Conservation (phyloP, 2,888 invertebrate genomes). For the Himalopsyche anomala region DNA sequence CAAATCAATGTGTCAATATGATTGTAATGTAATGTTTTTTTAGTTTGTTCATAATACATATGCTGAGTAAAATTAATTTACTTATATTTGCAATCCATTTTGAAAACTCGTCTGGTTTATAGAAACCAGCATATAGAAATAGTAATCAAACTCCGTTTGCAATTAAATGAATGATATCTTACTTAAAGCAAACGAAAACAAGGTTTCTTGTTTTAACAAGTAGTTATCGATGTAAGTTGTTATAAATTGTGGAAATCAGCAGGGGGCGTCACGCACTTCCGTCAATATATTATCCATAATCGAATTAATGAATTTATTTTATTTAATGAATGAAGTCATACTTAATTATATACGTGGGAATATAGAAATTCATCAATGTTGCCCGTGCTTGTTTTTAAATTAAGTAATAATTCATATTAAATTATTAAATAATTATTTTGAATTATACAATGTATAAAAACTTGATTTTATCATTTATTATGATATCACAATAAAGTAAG, state of each 20-base stretch:
- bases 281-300: constrained; percentile 43
- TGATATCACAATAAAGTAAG: neutral
- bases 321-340: constrained; percentile 43
- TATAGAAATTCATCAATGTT: constrained; percentile 7
- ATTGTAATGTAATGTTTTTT: too few relatives aligned
- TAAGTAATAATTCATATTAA: neutral
- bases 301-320: constrained; percentile 43
- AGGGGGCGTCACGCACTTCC: constrained; percentile 42
- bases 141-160: constrained; percentile 6
- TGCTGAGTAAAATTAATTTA: too few relatives aligned
- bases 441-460: neutral
- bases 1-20: too few relatives aligned
- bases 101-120: too few relatives aligned
- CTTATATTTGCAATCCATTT: too few relatives aligned
- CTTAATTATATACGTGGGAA: constrained; percentile 42
- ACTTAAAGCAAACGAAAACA: constrained; percentile 40
- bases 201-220: constrained; percentile 42
- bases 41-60: too few relatives aligned
- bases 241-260: constrained; percentile 32
- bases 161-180: constrained; percentile 39
- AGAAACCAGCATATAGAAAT: neutral
- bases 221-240: constrained; percentile 40
- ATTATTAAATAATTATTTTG: constrained; percentile 19
- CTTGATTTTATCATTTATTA: neutral
- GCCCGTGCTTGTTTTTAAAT: constrained; percentile 6